Evolutionary conservation across 1,140 invertebrate genomes (phyloP).

Genomic region (Drosophila sproati): DNA sequence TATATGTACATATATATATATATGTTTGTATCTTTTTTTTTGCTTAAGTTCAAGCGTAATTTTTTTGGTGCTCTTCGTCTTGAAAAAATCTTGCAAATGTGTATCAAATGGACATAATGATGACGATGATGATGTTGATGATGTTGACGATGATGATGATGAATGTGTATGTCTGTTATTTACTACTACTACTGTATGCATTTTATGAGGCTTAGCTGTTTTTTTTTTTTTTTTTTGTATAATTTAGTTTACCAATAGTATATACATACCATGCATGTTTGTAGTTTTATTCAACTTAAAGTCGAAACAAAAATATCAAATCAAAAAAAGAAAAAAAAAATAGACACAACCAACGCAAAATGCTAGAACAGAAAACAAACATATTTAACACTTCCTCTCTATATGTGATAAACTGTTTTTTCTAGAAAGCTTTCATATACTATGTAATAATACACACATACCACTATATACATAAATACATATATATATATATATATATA

Average conservation of each 20-base stretch:
- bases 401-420: slow-evolving; percentile 82
- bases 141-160: neutral
- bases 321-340: slow-evolving; percentile 39
- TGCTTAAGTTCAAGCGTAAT: slow-evolving; percentile 71
- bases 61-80: slow-evolving; percentile 72
- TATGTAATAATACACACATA: slow-evolving; percentile 50
- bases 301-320: slow-evolving; percentile 19
- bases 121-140: too few relatives aligned
- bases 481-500: slow-evolving; percentile 45
- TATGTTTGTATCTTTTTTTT: slow-evolving; percentile 16
- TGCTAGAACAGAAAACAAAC: slow-evolving; percentile 50
- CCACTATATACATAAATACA: slow-evolving; percentile 15
- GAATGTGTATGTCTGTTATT: slow-evolving; percentile 23
- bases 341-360: slow-evolving; percentile 18
- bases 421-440: slow-evolving; percentile 79
- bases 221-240: slow-evolving; percentile 23
- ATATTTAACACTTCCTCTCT: slow-evolving; percentile 81
- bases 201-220: slow-evolving; percentile 79
- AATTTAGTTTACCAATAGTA: slow-evolving; percentile 46
- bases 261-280: slow-evolving; percentile 21
- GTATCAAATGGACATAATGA: slow-evolving; percentile 37
- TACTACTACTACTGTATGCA: slow-evolving; percentile 56
- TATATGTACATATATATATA: slow-evolving; percentile 6
- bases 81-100: slow-evolving; percentile 38
- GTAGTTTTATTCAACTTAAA: slow-evolving; percentile 31